A percentile compares a stretch with the other conserved stretches of the same genome.
Conservation (phyloP, 2,888 invertebrate species). For the Polia nebulosa region DNA sequence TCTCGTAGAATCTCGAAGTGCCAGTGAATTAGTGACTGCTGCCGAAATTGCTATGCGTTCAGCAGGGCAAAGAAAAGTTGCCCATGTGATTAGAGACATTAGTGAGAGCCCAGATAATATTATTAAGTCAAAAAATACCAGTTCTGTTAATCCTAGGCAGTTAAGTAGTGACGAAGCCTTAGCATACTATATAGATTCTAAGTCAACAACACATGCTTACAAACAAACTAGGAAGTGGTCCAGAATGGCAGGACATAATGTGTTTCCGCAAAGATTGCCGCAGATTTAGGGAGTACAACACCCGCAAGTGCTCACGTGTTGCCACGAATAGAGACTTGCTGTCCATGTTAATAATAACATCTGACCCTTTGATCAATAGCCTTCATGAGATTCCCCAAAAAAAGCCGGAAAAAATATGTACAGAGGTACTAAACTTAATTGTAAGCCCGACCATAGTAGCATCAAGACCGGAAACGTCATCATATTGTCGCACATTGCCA, state of each 20-base stretch:
- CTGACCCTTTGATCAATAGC: not conserved
- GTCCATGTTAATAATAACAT: slow-evolving; percentile 18
- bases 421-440: slow-evolving; percentile 1
- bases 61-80: not conserved
- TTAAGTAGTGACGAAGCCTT: slow-evolving; percentile 27
- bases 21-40: slow-evolving; percentile 17
- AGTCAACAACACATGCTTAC: slow-evolving; percentile 24
- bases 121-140: slow-evolving; percentile 11
- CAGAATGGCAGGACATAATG: slow-evolving; percentile 37
- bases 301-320: no score
- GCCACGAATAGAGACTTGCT: not conserved
- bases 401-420: slow-evolving; percentile 11
- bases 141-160: slow-evolving; percentile 7
- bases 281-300: no score
- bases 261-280: no score
- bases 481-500: slow-evolving; percentile 24
- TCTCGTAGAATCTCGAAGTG: slow-evolving; percentile 17
- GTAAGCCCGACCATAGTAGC: slow-evolving; percentile 26
- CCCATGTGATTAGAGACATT: no score
- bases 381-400: no score
- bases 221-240: slow-evolving; percentile 46
- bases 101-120: slow-evolving; percentile 5
- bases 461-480: slow-evolving; percentile 28
- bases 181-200: slow-evolving; percentile 36
- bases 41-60: slow-evolving; percentile 15